These are phyloP conservation scores for Heliconius congener DNA, from an alignment of 1,140 invertebrate genomes.

Conservation along the genomic window DNA sequence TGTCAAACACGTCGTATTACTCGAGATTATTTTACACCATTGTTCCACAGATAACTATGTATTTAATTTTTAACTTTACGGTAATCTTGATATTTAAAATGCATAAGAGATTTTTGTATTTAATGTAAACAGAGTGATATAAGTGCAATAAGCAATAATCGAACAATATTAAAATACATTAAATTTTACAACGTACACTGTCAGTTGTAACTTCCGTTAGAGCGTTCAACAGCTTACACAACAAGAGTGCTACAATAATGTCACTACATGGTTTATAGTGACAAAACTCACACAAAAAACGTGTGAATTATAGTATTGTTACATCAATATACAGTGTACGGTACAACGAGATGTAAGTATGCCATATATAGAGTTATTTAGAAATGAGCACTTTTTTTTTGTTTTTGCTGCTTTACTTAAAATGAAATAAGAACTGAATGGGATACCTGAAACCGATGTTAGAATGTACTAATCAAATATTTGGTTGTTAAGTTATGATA, in stretches of 20 bases:
- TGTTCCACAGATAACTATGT: background rate
- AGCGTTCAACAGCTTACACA: slow-evolving; percentile 37
- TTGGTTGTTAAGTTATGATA: no score
- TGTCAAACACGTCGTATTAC: background rate
- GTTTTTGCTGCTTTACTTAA: background rate
- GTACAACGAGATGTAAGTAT: background rate
- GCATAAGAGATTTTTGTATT: no score
- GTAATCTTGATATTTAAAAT: no score
- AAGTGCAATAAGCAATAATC: no score
- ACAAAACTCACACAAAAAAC: slow-evolving; percentile 22
- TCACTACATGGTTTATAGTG: slow-evolving; percentile 31
- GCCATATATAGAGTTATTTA: background rate
- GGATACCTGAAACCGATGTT: background rate
- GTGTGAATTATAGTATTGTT: slow-evolving; percentile 29
- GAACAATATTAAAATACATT: no score
- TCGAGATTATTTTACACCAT: background rate
- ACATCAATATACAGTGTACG: background rate
- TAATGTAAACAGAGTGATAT: no score
- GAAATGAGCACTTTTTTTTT: background rate
- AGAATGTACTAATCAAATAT: background rate
- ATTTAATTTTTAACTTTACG: background rate
- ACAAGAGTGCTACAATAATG: slow-evolving; percentile 35
- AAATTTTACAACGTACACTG: background rate
- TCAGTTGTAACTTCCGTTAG: slow-evolving; percentile 23
- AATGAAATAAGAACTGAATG: background rate